Base-by-base conservation (phyloP, 2,888 invertebrate species). In the Xiphydria camelus region DNA sequence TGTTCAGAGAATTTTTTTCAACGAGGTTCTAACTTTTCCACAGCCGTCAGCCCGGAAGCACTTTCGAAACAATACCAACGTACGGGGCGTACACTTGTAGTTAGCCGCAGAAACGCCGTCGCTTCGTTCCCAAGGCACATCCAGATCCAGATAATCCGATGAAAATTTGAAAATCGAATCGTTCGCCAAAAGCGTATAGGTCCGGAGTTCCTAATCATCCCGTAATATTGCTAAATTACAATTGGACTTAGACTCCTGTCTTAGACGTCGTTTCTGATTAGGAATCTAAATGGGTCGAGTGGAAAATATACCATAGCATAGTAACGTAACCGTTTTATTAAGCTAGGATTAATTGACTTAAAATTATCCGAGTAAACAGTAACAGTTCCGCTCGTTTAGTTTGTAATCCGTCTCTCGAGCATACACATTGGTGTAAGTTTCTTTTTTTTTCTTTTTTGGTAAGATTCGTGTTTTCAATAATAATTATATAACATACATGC, bases 241-340 rank as follows among this genome's bases (percentile, higher is more conserved):
- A 47, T 47, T 41, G 47, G 41, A 49, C 47, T 38, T 62, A 46
- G 53, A 46, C 40, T 48, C 50, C 45, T 61, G n/a, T n/a, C 57
- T 49, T 36, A 55, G 55, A 56, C 59, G 62, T 53, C 53, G 62
- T 59, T 61, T 61, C 53, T 62, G 55, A 54, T 58, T 61, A 53
- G 50, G 45, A 55, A 45, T 49, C 38, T 35, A 45, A 48, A 29
- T 51, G 49, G 53, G 44, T 49, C 58, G 54, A 57, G 55, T 54
- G 62, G 54, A 55, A 37, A 62, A 49, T 50, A 59, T 60, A 50
- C 48, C 51, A 36, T 62, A 64, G 64, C 45, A 39, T 59, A 59
- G 57, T 58, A 41, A 59, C 66, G 56, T 66, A 64, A 62, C 57
- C 59, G 60, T 68, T 70, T 70, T 65, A 70, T 66, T 65, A 68